phyloP scores from a whole-genome alignment of 2,888 invertebrate species.

The Harpagoxenus sublaevis region DNA sequence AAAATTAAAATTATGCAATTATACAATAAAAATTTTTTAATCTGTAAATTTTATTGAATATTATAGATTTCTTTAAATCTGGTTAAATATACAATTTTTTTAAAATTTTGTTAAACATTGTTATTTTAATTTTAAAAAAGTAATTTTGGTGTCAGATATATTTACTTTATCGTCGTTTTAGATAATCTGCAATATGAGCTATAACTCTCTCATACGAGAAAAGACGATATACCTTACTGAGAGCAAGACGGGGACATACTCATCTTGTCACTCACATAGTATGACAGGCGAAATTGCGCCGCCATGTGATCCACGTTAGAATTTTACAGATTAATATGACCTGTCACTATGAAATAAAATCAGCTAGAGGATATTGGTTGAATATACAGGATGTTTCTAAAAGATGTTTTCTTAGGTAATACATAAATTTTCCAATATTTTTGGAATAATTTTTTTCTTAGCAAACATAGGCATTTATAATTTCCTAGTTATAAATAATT shows the following conservation, averaged over 20 bases:
- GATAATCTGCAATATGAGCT: conserved; percentile 19
- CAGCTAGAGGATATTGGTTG: neutral
- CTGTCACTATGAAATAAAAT: conserved; percentile 36
- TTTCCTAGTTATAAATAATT: neutral
- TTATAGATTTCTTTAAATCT: no score
- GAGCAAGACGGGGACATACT: conserved; percentile 19
- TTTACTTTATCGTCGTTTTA: conserved; percentile 17
- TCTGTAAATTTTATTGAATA: no score
- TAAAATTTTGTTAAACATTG: neutral
- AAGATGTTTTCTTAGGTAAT: neutral
- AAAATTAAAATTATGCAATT: neutral
- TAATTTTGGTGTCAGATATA: neutral
- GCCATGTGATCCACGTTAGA: conserved; percentile 34
- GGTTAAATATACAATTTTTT: neutral
- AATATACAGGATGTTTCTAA: neutral
- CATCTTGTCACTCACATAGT: conserved; percentile 21
- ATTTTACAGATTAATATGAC: conserved; percentile 30
- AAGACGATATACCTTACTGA: conserved; percentile 2
- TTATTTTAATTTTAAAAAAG: neutral
- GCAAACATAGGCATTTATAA: neutral
- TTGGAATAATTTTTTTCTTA: neutral
- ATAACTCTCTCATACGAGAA: conserved; percentile 15
- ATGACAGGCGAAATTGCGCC: conserved; percentile 30
- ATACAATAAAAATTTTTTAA: no score
- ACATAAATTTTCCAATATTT: neutral